Conservation (phyloP, 2,888 invertebrate genomes). For the Steinernema carpocapsae region DNA sequence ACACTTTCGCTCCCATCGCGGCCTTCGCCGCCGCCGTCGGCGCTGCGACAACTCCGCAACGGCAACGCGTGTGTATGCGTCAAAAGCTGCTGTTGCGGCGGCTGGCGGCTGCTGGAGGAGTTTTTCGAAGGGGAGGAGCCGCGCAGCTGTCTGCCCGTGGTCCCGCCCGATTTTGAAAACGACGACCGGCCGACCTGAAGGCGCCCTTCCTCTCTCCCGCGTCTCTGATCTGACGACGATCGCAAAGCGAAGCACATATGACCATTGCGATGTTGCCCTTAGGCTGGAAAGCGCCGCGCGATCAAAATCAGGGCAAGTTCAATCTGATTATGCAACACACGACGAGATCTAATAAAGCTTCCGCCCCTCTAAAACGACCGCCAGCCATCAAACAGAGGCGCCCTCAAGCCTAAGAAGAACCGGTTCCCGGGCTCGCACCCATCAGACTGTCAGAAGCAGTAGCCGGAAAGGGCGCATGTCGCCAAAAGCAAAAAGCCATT, state of each 20-base stretch:
- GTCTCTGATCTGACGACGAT: background rate
- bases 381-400: no score
- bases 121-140: constrained; percentile 24
- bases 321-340: constrained; percentile 28
- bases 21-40: constrained; percentile 15
- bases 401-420: background rate
- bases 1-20: constrained; percentile 22
- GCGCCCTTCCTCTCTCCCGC: constrained; percentile 10
- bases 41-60: no score
- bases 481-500: constrained; percentile 35
- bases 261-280: no score
- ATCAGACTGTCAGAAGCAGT: constrained; percentile 9
- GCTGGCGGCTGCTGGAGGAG: no score
- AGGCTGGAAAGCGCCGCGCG: background rate
- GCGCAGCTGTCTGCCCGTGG: constrained; percentile 29
- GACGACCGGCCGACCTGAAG: background rate
- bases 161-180: constrained; percentile 33
- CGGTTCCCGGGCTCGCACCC: background rate
- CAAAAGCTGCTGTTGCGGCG: no score
- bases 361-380: background rate
- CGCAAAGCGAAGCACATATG: background rate
- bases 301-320: constrained; percentile 17
- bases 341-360: constrained; percentile 23
- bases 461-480: constrained; percentile 33
- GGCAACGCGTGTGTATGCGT: no score